Conservation (phyloP, 1,140 invertebrate species). For the Drosophila nikananu region DNA sequence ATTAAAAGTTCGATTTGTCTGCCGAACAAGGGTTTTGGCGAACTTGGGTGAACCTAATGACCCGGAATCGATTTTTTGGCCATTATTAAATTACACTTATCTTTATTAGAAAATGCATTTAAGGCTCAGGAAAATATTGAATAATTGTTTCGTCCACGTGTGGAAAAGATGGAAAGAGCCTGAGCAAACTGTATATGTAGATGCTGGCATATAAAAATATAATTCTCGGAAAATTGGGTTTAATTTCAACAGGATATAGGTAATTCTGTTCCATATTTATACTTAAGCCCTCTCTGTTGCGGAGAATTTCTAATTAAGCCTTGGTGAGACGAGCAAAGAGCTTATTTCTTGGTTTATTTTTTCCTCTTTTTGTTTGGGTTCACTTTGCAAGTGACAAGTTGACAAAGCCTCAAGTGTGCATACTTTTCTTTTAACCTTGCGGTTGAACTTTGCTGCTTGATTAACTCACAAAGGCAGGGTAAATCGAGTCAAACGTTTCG, state of each 20-base stretch:
- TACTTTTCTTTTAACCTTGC: not conserved
- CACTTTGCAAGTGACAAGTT: not conserved
- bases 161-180: not conserved
- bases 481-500: conserved; percentile 3
- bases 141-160: not conserved
- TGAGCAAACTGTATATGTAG: not conserved
- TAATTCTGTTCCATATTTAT: not conserved
- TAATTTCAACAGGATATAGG: not conserved
- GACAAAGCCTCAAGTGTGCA: not conserved
- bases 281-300: not conserved
- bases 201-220: not conserved
- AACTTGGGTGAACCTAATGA: conserved; percentile 11
- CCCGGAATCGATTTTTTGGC: conserved; percentile 22
- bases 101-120: not conserved
- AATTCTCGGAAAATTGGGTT: not conserved
- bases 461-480: conserved; percentile 1
- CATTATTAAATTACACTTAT: conserved; percentile 26
- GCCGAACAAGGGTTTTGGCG: not conserved
- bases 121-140: not conserved
- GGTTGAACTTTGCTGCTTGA: conserved; percentile 4
- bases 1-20: conserved; percentile 48
- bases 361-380: not conserved
- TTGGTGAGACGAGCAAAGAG: not conserved
- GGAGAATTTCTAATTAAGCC: conserved; percentile 5
- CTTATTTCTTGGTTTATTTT: not conserved